Evolutionary conservation across 2,888 invertebrate species (phyloP).

Genomic region (Synergus laeviventris): DNA sequence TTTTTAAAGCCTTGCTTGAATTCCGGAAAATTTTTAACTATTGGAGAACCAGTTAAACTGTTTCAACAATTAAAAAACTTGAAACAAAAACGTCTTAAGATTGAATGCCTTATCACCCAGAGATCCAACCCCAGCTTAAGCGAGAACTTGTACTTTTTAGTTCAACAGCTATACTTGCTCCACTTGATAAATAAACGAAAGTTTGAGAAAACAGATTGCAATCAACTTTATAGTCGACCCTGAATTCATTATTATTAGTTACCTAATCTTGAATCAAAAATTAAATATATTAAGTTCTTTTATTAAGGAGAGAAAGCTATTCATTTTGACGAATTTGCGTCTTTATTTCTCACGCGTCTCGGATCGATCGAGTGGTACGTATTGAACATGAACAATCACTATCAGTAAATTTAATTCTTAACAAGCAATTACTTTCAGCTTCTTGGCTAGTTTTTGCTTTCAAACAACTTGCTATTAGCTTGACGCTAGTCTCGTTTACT

Average conservation of each 20-base stretch:
- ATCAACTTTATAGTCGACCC: constrained; percentile 59
- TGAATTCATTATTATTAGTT: constrained; percentile 51
- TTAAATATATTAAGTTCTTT: constrained; percentile 53
- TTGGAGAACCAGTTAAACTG: not conserved
- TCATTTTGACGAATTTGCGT: constrained; percentile 74
- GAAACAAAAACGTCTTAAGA: not conserved
- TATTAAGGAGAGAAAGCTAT: constrained; percentile 62
- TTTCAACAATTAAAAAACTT: not conserved
- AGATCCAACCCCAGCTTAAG: constrained; percentile 66
- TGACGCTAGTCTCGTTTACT: constrained; percentile 19
- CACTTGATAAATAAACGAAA: constrained; percentile 66
- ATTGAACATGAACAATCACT: constrained; percentile 60
- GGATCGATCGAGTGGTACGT: constrained; percentile 76
- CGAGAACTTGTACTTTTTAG: constrained; percentile 69
- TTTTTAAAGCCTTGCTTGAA: not conserved
- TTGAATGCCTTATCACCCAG: constrained; percentile 59
- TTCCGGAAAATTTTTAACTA: not conserved
- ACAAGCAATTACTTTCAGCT: constrained; percentile 63
- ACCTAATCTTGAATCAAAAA: constrained; percentile 47
- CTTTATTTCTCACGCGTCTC: constrained; percentile 76
- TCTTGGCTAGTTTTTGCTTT: constrained; percentile 66
- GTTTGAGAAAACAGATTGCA: constrained; percentile 57
- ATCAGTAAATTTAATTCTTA: constrained; percentile 53
- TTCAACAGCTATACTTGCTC: constrained; percentile 64
- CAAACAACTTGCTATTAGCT: constrained; percentile 31